Evolutionary conservation across 2,797 vertebrate genomes (phyloP).

Genomic region (Gymnoscopelus microlampas): DNA sequence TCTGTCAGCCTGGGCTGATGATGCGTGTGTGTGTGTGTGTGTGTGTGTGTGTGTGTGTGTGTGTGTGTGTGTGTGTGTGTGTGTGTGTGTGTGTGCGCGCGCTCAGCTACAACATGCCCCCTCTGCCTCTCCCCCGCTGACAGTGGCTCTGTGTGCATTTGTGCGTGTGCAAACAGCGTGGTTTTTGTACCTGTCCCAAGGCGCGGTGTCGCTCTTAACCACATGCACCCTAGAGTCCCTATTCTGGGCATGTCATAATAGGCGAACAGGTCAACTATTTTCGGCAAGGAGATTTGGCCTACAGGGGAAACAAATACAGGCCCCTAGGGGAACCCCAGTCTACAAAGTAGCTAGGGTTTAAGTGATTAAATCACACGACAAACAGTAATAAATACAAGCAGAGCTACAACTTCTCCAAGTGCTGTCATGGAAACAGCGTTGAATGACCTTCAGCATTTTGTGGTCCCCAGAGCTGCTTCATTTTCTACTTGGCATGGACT

Average conservation of each 20-base stretch:
- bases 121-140: conserved; percentile 66
- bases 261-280: too few species aligned
- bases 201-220: conserved; percentile 31
- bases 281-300: too few species aligned
- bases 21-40: conserved; percentile 3
- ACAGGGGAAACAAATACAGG: too few species aligned
- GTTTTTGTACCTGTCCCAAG: conserved; percentile 33
- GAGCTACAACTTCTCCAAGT: conserved; percentile 50
- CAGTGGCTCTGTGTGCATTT: conserved; percentile 1
- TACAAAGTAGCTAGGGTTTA: too few species aligned
- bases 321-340: too few species aligned
- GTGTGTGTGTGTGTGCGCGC: conserved; percentile 14
- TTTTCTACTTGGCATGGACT: conserved; percentile 64
- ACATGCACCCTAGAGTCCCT: too few species aligned
- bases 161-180: not conserved
- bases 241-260: too few species aligned
- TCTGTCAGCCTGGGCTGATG: not conserved
- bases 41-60: conserved; percentile 20
- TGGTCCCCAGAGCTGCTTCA: conserved; percentile 66
- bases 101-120: conserved; percentile 45
- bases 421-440: conserved; percentile 75
- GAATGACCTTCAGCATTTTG: conserved; percentile 75
- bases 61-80: conserved; percentile 7
- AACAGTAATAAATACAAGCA: conserved; percentile 30
- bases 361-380: conserved; percentile 24